phyloP scores from a whole-genome alignment of 2,797 vertebrate genomes.

The Falco naumanni region DNA sequence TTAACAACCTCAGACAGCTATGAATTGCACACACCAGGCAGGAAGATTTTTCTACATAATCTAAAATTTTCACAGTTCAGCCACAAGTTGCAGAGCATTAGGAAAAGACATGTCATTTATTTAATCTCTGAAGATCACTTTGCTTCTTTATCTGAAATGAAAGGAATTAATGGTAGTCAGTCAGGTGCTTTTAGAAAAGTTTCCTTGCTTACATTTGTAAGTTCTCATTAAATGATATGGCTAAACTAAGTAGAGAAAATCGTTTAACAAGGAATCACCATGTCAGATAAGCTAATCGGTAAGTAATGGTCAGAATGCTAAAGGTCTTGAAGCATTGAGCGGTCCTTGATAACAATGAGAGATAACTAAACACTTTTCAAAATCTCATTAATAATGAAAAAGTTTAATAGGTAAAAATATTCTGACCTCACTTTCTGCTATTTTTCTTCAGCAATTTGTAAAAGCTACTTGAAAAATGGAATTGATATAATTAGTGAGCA shows the following conservation, averaged over 20 bases:
- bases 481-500: background rate
- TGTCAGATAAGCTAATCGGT: background rate
- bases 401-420: background rate
- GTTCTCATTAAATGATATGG: background rate
- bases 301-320: background rate
- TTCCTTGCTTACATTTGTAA: background rate
- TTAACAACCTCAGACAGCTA: slow-evolving; percentile 21
- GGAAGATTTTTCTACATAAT: slow-evolving; percentile 12
- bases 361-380: background rate
- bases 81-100: background rate
- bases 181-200: background rate
- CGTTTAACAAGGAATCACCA: background rate
- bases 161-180: background rate
- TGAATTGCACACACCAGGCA: background rate
- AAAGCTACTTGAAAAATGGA: background rate
- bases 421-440: background rate
- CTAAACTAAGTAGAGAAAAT: background rate
- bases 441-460: slow-evolving; percentile 2
- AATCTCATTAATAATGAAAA: background rate
- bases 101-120: background rate
- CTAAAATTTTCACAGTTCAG: slow-evolving; percentile 23
- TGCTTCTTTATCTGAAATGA: background rate
- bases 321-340: background rate
- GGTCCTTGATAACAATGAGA: background rate
- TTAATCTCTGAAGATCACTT: background rate